Evolutionary conservation across 2,113 vertebrate genomes (phyloP), one percentile per base, ranked within the genome.

Genomic region (Anarhynchus alexandrinus): DNA sequence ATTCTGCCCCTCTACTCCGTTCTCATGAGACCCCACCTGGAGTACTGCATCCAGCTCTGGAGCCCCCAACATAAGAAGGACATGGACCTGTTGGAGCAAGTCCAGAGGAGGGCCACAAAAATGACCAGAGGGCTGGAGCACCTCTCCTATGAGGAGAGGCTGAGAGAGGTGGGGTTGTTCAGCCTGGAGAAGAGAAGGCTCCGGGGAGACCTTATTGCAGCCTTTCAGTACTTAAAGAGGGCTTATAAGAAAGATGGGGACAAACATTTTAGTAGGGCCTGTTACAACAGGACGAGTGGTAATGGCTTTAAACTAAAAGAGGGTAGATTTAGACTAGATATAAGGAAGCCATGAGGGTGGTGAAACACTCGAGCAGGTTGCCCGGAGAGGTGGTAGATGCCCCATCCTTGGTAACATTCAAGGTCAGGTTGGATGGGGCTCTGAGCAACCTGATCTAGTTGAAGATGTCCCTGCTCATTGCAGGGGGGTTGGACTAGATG

Each of bases 371-470:
- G 15, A 14, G 62, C 21, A 34, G 7, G 13, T 49, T 66, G 42
- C 17, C 65, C 42, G 30, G 20, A 80, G 27, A 65, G 32, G 27
- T 61, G 11, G 18, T 34, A 15, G 54, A 16, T 29, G 38, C 6
- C n/a, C 5, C 5, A 8, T 34, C 3, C 45, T 36, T 52, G 26
- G 40, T 87, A 74, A 74, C 42, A 70, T 26, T 55, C n/a, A 65
- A 61, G 21, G 32, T 11, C 29, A 45, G 20, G 16, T 20, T 0
- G 0, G 62, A 92, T 1, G 3, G 27, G 23, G 11, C 27, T 55
- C 51, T 80, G 55, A 86, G 72, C 40, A 89, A 70, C 15, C 13
- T 59, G 22, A 70, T 36, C 9, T 20, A 26, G 29, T 17, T 40
- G 55, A 52, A 92, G 23, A 32, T 45, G 29, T n/a, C 43, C 30